Conservation (phyloP, 2,888 invertebrate species). For the Scaptodrosophila latifasciaeformis region DNA sequence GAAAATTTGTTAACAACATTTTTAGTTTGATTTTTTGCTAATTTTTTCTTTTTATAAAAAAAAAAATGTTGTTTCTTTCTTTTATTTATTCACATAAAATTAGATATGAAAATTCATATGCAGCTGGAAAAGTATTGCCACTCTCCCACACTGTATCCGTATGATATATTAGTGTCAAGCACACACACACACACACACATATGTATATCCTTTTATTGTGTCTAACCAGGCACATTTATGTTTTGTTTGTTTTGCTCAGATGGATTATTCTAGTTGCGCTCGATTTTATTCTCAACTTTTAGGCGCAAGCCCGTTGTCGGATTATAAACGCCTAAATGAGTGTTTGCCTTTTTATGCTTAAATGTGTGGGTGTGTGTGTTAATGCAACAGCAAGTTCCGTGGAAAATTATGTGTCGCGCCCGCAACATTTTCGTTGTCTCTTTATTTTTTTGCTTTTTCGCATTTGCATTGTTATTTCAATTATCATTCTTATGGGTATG, state of each 20-base stretch:
- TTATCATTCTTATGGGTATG: constrained; percentile 47
- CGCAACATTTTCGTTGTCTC: constrained; percentile 26
- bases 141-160: too few species aligned
- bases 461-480: constrained; percentile 37
- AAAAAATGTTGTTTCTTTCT: too few species aligned
- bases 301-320: constrained; percentile 44
- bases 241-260: constrained; percentile 33
- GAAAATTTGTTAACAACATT: constrained; percentile 59
- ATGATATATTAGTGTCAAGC: constrained; percentile 21
- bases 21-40: too few species aligned
- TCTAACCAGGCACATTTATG: constrained; percentile 14
- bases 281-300: constrained; percentile 37
- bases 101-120: constrained; percentile 37
- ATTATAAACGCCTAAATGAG: constrained; percentile 31
- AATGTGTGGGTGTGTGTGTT: constrained; percentile 6
- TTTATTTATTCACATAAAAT: constrained; percentile 59
- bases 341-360: not conserved
- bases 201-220: too few species aligned
- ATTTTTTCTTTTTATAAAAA: too few species aligned
- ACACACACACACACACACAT: not conserved
- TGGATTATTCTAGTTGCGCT: too few species aligned
- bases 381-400: constrained; percentile 31
- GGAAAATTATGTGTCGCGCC: constrained; percentile 20
- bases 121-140: constrained; percentile 7
- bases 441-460: too few species aligned